Conservation (phyloP, 2,797 vertebrate genomes). For the Nyctalus aviator region DNA sequence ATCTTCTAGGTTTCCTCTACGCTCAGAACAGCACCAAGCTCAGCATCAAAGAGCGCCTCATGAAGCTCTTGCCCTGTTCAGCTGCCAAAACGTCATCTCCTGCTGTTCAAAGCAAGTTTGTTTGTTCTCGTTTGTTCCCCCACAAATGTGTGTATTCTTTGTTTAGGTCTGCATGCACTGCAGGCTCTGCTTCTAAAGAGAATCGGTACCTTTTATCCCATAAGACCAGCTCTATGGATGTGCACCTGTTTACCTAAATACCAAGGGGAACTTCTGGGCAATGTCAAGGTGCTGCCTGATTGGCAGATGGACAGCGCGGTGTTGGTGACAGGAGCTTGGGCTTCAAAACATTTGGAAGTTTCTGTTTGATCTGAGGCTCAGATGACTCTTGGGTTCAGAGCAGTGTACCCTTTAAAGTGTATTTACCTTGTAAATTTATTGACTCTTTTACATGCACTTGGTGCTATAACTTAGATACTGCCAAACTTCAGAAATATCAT, state of each 20-base stretch:
- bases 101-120: slow-evolving; percentile 97
- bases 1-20: slow-evolving; percentile 95
- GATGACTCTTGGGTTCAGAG: neutral
- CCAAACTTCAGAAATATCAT: neutral
- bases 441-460: too few relatives aligned
- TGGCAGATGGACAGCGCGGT: neutral
- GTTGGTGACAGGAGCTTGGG: neutral
- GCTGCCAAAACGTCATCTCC: slow-evolving; percentile 93
- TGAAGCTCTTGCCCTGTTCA: slow-evolving; percentile 95
- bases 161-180: slow-evolving; percentile 82
- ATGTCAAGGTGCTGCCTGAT: neutral
- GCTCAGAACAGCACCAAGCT: slow-evolving; percentile 92
- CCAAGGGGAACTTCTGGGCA: neutral
- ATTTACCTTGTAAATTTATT: neutral
- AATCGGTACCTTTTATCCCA: slow-evolving; percentile 13
- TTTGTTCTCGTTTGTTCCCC: slow-evolving; percentile 68
- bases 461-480: neutral
- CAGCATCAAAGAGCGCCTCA: slow-evolving; percentile 95
- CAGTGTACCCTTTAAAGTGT: neutral
- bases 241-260: neutral
- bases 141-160: slow-evolving; percentile 69
- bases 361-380: neutral
- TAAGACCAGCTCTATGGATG: slow-evolving; percentile 34
- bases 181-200: slow-evolving; percentile 64
- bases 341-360: neutral